Base-by-base conservation (phyloP, 2,113 vertebrate species). In the Axis porcinus region DNA sequence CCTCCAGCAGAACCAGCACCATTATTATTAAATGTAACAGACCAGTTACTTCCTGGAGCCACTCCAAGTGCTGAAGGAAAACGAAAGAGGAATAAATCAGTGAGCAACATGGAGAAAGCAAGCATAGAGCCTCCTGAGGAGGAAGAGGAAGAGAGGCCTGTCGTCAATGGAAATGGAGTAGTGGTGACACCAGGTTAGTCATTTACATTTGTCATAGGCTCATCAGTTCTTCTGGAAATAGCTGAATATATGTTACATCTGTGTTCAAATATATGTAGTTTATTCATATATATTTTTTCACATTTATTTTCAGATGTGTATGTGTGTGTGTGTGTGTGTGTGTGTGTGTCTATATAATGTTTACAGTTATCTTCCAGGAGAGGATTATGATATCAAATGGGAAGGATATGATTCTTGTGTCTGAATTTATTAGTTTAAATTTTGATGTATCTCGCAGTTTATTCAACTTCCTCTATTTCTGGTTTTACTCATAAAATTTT, bases 91-190 rank as follows among this genome's bases (percentile, higher is more conserved):
- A 99, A 99, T 99, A 99, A 99, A 96, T 99, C 99, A 47, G 99
- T 99, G 98, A 99, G 99, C 99, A 99, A 99, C 98, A 99, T 99
- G 99, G 99, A 99, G 97, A 99, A 99, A 98, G 99, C 99, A 57
- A 99, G 99, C 97, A 99, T 99, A 96, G 99, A 99, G 95, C 99
- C 99, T 58, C 99, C 99, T 0, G 99, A 99, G 98, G 99, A 99
- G 86, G 99, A 99, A 92, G 99, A 99, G 97, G 99, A 99, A 97
- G 99, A 99, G 98, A 99, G 99, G 97, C 99, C 99, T 92, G 98
- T 99, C 58, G 98, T 99, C 98, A 99, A 99, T 40, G 99, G 99
- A 98, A 99, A 99, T 92, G 99, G 99, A 0, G 98, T 99, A 12
- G 99, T 99, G 60, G 98, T 99, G 98, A 99, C 99, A 86, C 99